Conservation (phyloP, 2,888 invertebrate species). For the Harpalus rubripes region DNA sequence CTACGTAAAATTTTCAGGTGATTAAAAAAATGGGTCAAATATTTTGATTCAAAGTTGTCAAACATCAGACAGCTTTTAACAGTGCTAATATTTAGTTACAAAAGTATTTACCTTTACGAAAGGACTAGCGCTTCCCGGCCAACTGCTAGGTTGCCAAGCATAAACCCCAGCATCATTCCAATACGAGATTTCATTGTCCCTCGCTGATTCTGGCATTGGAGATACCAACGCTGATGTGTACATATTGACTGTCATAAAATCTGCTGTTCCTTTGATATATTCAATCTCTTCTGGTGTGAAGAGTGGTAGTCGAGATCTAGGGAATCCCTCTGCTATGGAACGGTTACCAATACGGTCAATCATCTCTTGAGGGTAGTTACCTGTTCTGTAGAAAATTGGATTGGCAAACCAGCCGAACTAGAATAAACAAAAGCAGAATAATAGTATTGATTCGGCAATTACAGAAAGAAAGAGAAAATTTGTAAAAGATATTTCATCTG, state of each 20-base stretch:
- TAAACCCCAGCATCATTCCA: conserved; percentile 75
- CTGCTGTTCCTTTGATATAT: conserved; percentile 76
- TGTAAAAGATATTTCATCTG: too few species aligned
- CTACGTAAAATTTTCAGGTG: too few species aligned
- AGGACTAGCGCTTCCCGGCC: conserved; percentile 77
- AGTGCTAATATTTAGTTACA: too few species aligned
- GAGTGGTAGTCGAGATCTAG: conserved; percentile 77
- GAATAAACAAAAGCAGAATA: background rate
- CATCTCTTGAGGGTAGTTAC: conserved; percentile 81
- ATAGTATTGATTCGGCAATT: too few species aligned
- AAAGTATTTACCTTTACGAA: conserved; percentile 75
- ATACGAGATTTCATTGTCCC: conserved; percentile 29
- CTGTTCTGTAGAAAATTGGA: conserved; percentile 79
- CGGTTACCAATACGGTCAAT: conserved; percentile 79
- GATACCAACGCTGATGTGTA: conserved; percentile 74
- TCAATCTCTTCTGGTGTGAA: conserved; percentile 79
- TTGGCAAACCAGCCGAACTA: conserved; percentile 79
- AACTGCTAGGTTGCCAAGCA: conserved; percentile 76
- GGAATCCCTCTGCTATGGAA: conserved; percentile 79
- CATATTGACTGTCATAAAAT: conserved; percentile 79
- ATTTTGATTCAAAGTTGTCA: too few species aligned
- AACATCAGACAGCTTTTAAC: too few species aligned
- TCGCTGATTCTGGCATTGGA: conserved; percentile 2
- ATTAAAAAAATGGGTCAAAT: too few species aligned
- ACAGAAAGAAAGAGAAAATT: too few species aligned